These are phyloP conservation scores for Oxystoma pomonae DNA, from an alignment of 2,888 invertebrate species.

Conservation along the genomic window DNA sequence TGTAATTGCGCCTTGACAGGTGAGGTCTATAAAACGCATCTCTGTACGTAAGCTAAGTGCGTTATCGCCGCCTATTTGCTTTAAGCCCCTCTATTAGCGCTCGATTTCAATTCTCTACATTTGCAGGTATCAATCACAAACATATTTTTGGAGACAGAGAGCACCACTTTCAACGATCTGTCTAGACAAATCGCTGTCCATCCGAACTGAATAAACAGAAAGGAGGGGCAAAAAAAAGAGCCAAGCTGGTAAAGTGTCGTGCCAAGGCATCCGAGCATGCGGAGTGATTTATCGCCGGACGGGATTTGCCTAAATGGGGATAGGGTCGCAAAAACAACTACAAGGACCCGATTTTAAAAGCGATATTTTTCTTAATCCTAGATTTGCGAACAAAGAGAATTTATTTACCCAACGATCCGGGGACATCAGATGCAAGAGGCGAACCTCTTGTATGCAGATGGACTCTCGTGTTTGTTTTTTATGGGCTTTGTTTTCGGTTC, in stretches of 20 bases:
- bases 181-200: neutral
- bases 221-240: neutral
- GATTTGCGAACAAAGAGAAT: slow-evolving; percentile 8
- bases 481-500: no score
- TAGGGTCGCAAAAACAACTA: slow-evolving; percentile 14
- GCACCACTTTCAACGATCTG: neutral
- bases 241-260: neutral
- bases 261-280: neutral
- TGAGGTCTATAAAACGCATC: no score
- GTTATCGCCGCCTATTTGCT: no score
- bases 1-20: no score
- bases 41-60: no score
- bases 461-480: neutral
- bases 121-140: no score
- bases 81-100: no score
- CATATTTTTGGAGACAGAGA: neutral
- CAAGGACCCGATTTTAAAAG: slow-evolving; percentile 1
- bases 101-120: no score
- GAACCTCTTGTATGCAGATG: neutral
- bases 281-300: slow-evolving; percentile 30
- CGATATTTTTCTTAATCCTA: slow-evolving; percentile 5
- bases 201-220: neutral
- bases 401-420: slow-evolving; percentile 4
- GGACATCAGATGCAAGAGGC: neutral
- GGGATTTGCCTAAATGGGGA: slow-evolving; percentile 35